Evolutionary conservation across 1,140 invertebrate species (phyloP).

Genomic region (Harpegnathos saltator): DNA sequence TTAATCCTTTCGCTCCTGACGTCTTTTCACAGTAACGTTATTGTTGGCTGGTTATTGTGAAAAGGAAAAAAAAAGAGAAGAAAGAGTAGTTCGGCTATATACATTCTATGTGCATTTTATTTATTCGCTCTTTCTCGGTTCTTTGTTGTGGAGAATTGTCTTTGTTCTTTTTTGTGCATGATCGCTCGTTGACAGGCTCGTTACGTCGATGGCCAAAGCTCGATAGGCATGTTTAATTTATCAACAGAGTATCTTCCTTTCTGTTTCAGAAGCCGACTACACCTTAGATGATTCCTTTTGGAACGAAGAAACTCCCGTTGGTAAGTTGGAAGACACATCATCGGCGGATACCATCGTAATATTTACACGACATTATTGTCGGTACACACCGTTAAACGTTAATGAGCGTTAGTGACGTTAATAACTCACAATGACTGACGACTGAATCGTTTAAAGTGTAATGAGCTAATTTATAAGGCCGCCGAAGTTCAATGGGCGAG

Average conservation of each 20-base stretch:
- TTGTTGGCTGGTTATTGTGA: not conserved
- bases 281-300: constrained; percentile 96
- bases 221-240: not conserved
- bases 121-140: not conserved
- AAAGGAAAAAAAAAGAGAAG: not conserved
- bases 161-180: not conserved
- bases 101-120: not conserved
- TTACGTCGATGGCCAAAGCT: not conserved
- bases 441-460: constrained; percentile 1
- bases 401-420: not conserved
- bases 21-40: not conserved
- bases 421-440: not conserved
- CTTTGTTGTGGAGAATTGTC: not conserved
- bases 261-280: constrained; percentile 94
- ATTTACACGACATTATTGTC: not conserved
- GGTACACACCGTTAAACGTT: not conserved
- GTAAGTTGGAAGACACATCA: constrained; percentile 87
- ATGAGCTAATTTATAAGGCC: not conserved
- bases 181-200: not conserved
- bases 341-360: not conserved
- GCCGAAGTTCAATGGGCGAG: not conserved
- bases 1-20: constrained; percentile 1
- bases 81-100: not conserved
- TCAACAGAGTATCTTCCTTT: constrained; percentile 8
- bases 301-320: constrained; percentile 95